Evolutionary conservation across 2,888 invertebrate species (phyloP).

Genomic region (Operophtera brumata): DNA sequence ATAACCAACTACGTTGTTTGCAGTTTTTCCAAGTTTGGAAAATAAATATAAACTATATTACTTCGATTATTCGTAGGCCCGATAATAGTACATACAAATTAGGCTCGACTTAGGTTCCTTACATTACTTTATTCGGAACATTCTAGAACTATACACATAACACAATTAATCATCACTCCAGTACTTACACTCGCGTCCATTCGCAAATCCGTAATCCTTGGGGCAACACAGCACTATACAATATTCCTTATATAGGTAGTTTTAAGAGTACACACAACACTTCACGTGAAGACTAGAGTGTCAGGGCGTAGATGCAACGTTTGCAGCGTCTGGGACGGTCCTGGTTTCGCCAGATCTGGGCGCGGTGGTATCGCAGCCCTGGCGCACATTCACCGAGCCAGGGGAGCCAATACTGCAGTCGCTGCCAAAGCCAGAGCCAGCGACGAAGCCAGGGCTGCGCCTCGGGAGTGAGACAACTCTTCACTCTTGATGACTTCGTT

Average conservation of each 20-base stretch:
- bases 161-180: slow-evolving; percentile 32
- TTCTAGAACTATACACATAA: slow-evolving; percentile 36
- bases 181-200: slow-evolving; percentile 34
- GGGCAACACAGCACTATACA: slow-evolving; percentile 44
- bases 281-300: slow-evolving; percentile 73
- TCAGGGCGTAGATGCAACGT: slow-evolving; percentile 68
- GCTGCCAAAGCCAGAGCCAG: slow-evolving; percentile 72
- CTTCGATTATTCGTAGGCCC: slow-evolving; percentile 75
- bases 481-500: slow-evolving; percentile 97
- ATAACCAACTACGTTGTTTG: slow-evolving; percentile 53
- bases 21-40: slow-evolving; percentile 35
- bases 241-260: neutral
- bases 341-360: slow-evolving; percentile 72
- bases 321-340: slow-evolving; percentile 66
- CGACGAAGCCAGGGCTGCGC: slow-evolving; percentile 73
- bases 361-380: slow-evolving; percentile 69
- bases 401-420: slow-evolving; percentile 69
- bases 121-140: slow-evolving; percentile 19
- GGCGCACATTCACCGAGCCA: slow-evolving; percentile 80
- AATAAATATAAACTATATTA: slow-evolving; percentile 42
- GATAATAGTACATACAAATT: slow-evolving; percentile 61
- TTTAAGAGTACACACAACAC: slow-evolving; percentile 37
- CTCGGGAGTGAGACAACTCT: slow-evolving; percentile 87
- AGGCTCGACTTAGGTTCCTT: slow-evolving; percentile 61
- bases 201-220: slow-evolving; percentile 39